phyloP scores from a whole-genome alignment of 2,113 vertebrate genomes.

The Pseudorasbora parva region DNA sequence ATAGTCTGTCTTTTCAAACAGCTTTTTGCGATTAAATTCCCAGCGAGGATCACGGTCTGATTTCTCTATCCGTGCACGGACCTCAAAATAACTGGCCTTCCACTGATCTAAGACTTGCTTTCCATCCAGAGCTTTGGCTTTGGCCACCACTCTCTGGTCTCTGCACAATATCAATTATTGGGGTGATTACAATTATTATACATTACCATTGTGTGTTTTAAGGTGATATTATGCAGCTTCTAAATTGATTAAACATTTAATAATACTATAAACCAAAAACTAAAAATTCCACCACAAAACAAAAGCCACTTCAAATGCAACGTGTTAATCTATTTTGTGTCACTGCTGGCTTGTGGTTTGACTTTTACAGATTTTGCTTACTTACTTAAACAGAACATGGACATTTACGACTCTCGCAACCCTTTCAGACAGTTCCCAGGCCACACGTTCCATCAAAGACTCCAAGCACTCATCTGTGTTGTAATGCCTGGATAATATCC shows the following conservation, averaged over 20 bases:
- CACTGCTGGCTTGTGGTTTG: not conserved
- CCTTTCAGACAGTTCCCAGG: conserved; percentile 86
- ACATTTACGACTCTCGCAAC: conserved; percentile 80
- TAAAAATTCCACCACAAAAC: too few relatives aligned
- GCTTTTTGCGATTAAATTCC: conserved; percentile 91
- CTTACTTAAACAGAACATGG: conserved; percentile 83
- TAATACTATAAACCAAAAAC: not conserved
- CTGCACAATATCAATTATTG: conserved; percentile 67
- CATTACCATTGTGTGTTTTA: not conserved
- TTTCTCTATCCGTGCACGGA: conserved; percentile 85
- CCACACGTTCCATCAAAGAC: conserved; percentile 87
- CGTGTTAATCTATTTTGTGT: not conserved
- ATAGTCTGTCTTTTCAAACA: conserved; percentile 91
- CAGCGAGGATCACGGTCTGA: conserved; percentile 81
- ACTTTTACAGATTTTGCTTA: not conserved
- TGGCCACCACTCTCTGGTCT: conserved; percentile 76
- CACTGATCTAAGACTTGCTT: conserved; percentile 82
- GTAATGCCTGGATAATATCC: conserved; percentile 89
- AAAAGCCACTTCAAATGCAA: not conserved
- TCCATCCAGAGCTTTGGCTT: conserved; percentile 78
- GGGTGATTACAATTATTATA: not conserved
- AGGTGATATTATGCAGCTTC: not conserved
- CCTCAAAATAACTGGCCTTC: conserved; percentile 86
- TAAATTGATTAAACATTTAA: not conserved
- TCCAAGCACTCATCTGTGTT: conserved; percentile 87